Percentiles rank a stretch among this genome's conserved stretches.
These are phyloP conservation scores for Rhizomys pruinosus DNA, from an alignment of 2,113 vertebrate species.

Conservation along the genomic window DNA sequence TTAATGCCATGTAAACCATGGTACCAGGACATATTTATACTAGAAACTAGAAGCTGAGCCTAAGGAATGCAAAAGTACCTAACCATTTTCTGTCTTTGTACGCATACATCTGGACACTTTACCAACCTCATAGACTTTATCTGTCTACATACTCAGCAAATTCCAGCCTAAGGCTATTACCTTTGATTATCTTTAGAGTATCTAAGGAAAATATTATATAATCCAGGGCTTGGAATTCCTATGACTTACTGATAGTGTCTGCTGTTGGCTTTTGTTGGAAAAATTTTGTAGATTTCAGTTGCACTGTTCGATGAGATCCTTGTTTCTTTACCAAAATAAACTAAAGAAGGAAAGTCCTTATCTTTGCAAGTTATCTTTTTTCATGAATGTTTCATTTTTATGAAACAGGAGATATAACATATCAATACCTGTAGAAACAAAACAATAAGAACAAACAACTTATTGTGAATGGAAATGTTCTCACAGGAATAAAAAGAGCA, in stretches of 20 bases:
- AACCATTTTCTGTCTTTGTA: neutral
- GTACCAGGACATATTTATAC: neutral
- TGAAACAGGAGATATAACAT: neutral
- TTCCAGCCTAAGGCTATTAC: neutral
- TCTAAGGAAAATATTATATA: constrained; percentile 53
- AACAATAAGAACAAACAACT: neutral
- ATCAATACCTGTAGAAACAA: neutral
- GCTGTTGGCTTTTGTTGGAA: neutral
- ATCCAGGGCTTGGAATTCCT: constrained; percentile 10
- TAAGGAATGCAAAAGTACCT: neutral
- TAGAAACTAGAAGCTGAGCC: neutral
- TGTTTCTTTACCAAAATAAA: constrained; percentile 27
- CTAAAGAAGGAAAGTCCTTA: neutral
- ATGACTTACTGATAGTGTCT: neutral
- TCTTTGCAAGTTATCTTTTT: neutral
- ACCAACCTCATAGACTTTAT: neutral
- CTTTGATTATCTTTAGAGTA: constrained; percentile 35
- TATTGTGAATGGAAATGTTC: neutral
- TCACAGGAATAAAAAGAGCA: constrained; percentile 29
- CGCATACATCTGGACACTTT: constrained; percentile 37
- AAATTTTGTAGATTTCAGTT: neutral
- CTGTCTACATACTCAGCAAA: constrained; percentile 24
- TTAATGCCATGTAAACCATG: constrained; percentile 17
- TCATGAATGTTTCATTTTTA: constrained; percentile 5
- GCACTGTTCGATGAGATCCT: neutral